These are phyloP conservation scores for Dasyornis broadbenti DNA, from an alignment of 2,113 vertebrate species.

Conservation along the genomic window DNA sequence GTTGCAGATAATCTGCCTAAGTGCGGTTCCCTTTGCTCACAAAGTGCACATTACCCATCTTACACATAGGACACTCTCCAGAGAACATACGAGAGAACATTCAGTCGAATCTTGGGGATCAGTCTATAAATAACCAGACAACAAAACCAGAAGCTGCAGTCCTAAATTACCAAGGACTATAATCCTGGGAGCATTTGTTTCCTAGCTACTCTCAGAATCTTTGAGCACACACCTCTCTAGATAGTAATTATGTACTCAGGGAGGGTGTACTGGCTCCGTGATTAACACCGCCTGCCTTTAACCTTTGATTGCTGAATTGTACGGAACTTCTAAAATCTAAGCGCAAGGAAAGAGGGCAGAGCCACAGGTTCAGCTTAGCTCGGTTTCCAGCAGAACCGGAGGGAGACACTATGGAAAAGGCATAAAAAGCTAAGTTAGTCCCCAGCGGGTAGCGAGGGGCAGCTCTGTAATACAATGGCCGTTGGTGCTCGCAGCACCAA, in stretches of 20 bases:
- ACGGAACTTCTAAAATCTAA: neutral
- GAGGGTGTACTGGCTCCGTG: neutral
- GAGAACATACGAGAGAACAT: neutral
- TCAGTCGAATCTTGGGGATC: neutral
- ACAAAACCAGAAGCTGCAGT: neutral
- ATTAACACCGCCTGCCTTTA: conserved; percentile 21
- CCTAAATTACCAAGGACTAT: conserved; percentile 15
- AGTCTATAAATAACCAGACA: neutral
- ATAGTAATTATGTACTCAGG: conserved; percentile 46
- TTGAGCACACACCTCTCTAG: conserved; percentile 21
- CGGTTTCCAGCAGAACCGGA: neutral
- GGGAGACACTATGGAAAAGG: neutral
- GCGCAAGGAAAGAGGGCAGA: neutral
- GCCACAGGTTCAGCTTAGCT: neutral
- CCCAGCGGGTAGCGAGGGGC: neutral
- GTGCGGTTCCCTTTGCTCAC: neutral
- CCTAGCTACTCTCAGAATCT: conserved; percentile 38
- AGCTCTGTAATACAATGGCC: neutral
- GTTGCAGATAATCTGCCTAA: neutral
- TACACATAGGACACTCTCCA: neutral
- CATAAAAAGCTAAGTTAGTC: neutral
- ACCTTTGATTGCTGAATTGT: neutral
- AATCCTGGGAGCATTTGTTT: conserved; percentile 35
- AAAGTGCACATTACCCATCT: neutral
- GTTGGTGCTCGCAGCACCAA: neutral